Evolutionary conservation across 1,140 invertebrate genomes (phyloP), one percentile per base, ranked within the genome.

Genomic region (Calosoma granatense): DNA sequence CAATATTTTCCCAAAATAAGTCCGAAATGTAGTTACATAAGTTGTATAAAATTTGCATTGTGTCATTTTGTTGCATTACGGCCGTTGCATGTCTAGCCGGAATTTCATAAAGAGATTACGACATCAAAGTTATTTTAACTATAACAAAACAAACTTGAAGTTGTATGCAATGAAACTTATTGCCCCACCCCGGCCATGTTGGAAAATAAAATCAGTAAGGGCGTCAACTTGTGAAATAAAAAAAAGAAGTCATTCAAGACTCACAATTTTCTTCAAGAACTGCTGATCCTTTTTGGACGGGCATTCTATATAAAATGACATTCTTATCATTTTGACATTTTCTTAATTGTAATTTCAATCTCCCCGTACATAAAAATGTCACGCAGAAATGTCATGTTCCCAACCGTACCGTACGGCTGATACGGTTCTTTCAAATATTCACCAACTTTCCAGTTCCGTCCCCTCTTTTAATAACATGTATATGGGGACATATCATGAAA

Each of bases 251-350:
- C n/a, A n/a, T n/a, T n/a, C n/a, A n/a, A n/a, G n/a, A n/a, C 4
- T 4, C 26, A 30, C 4, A 30, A 30, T 30, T 30, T 30, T 30
- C 26, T 14, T 30, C 6, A 30, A 30, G 26, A 47, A 47, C 41
- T 17, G 17, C 9, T 17, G 41, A 47, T 47, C 41, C 41, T 6
- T 6, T 47, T 17, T 47, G 9, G 41, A 47, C 41, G 15, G 9
- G n/a, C 9, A 17, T 47, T 47, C 41, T 47, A 47, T 47, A 47
- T 17, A 47, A 47, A 47, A 47, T 47, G 41, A 47, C 41, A 47
- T 47, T 47, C 41, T 47, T 47, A 47, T 47, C 41, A 47, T 47
- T 47, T 47, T 47, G 41, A 47, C 41, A 47, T 47, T 47, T 47
- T 47, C 41, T 47, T 47, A 47, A 47, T 47, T 47, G 41, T 47